Percentiles rank a stretch among this genome's conserved stretches.
Conservation (phyloP, 2,888 invertebrate species). For the Ornithoptera alexandrae region DNA sequence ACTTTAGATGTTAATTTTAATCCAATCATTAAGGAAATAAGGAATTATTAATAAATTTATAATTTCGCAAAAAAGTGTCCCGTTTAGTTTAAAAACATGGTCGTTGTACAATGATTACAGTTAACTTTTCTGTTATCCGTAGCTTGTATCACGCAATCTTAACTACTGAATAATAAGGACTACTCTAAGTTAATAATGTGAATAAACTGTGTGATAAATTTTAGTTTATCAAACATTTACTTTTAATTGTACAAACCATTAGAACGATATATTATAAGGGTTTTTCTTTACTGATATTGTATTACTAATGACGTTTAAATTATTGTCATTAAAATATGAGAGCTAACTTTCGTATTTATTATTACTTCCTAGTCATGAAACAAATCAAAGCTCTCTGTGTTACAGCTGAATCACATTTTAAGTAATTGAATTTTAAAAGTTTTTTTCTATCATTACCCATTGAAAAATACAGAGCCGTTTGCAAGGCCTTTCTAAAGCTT, state of each 20-base stretch:
- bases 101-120: slow-evolving; percentile 1
- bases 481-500: slow-evolving; percentile 29
- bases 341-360: background rate
- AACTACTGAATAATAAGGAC: slow-evolving; percentile 17
- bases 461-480: slow-evolving; percentile 22
- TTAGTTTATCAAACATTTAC: background rate
- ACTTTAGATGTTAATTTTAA: background rate
- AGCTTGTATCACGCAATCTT: background rate
- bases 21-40: background rate
- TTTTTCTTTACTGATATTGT: background rate
- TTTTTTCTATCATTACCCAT: background rate
- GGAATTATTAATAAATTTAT: background rate
- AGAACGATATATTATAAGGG: background rate
- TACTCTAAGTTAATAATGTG: background rate
- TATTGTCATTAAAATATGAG: background rate
- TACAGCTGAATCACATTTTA: background rate
- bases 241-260: background rate
- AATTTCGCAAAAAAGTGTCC: background rate
- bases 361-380: background rate
- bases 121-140: slow-evolving; percentile 13
- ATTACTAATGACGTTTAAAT: background rate
- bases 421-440: background rate
- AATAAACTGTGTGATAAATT: background rate
- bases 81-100: slow-evolving; percentile 1
- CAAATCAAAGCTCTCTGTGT: background rate